Conservation (phyloP, 2,113 vertebrate species). For the Orthonyx spaldingii region DNA sequence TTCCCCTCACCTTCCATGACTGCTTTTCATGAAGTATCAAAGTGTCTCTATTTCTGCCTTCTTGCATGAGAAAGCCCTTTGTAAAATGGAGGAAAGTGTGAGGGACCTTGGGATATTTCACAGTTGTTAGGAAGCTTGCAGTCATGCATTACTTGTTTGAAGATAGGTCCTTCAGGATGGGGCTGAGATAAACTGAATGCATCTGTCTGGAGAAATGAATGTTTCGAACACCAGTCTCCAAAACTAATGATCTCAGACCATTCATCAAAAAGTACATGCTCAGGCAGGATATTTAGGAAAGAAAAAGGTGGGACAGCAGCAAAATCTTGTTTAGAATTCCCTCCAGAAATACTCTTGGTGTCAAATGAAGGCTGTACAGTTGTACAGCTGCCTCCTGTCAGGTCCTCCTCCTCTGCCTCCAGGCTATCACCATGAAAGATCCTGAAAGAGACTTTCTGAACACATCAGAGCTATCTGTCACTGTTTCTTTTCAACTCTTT, state of each 20-base stretch:
- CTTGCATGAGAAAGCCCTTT: not conserved
- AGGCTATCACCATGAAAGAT: not conserved
- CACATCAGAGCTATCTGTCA: not conserved
- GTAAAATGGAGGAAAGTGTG: not conserved
- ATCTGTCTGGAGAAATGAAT: not conserved
- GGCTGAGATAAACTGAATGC: not conserved
- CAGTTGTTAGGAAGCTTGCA: not conserved
- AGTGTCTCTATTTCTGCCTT: not conserved
- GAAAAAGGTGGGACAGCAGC: accelerated
- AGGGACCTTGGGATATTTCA: not conserved
- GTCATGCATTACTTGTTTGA: not conserved
- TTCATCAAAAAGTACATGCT: not conserved
- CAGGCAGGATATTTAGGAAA: not conserved
- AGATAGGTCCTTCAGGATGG: not conserved
- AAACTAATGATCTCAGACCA: not conserved
- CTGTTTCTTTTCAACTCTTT: not conserved
- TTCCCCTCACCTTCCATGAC: not conserved
- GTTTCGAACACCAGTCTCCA: not conserved
- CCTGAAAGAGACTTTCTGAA: not conserved
- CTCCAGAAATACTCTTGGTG: not conserved
- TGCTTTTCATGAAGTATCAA: not conserved
- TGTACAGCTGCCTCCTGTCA: not conserved
- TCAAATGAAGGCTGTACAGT: not conserved
- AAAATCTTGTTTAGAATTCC: not conserved
- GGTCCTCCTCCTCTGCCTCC: not conserved